A percentile compares a stretch with the other conserved stretches of the same genome.
phyloP scores from a whole-genome alignment of 2,113 vertebrate species.

The Oceanodroma tethys region DNA sequence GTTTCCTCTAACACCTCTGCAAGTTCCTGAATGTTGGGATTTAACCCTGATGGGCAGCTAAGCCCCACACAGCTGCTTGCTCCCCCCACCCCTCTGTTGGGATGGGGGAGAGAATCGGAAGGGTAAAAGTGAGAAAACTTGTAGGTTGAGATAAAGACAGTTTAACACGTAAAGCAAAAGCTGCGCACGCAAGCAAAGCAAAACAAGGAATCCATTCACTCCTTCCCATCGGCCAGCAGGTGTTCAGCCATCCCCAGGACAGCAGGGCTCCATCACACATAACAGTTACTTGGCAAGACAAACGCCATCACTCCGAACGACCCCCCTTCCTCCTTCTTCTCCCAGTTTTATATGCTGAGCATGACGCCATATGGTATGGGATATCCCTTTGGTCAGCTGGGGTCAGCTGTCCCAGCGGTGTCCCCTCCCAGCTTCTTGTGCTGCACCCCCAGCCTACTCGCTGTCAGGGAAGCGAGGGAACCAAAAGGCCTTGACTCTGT shows the following conservation, averaged over 20 bases:
- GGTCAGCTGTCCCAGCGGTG: neutral
- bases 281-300: neutral
- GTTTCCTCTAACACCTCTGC: neutral
- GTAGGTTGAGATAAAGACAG: neutral
- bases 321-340: neutral
- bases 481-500: neutral
- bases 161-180: neutral
- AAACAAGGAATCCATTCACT: neutral
- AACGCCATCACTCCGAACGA: accelerated
- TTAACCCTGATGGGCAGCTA: neutral
- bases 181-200: neutral
- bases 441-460: neutral
- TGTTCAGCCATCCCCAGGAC: neutral
- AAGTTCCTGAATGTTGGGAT: neutral
- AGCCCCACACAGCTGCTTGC: neutral
- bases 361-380: neutral
- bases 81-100: neutral
- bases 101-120: neutral
- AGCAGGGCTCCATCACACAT: neutral
- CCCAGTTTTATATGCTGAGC: neutral
- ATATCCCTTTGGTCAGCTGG: neutral
- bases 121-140: neutral
- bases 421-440: neutral
- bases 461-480: neutral
- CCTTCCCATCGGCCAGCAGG: neutral